These are phyloP conservation scores for Macrobrachium nipponense DNA, from an alignment of 1,140 invertebrate species.

Conservation along the genomic window DNA sequence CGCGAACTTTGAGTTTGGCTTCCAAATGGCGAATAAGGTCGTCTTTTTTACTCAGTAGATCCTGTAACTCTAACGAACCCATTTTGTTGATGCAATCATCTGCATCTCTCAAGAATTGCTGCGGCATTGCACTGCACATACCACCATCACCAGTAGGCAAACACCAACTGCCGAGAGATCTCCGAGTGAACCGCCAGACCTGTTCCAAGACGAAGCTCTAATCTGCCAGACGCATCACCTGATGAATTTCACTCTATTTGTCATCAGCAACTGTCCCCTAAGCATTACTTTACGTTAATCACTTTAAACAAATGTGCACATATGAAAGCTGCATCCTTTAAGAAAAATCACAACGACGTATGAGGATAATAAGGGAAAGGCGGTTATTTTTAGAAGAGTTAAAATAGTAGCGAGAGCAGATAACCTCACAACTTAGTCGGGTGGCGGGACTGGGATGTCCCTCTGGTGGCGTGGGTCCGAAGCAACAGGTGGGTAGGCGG, in stretches of 20 bases:
- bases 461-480: slow-evolving; percentile 12
- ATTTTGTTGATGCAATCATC: slow-evolving; percentile 47
- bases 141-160: slow-evolving; percentile 48
- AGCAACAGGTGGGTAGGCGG: slow-evolving; percentile 49
- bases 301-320: no score
- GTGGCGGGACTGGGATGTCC: background rate
- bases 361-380: no score
- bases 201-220: slow-evolving; percentile 20
- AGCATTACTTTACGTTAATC: no score
- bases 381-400: no score
- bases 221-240: slow-evolving; percentile 4
- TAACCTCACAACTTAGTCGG: background rate
- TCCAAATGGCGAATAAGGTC: slow-evolving; percentile 54
- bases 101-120: slow-evolving; percentile 48
- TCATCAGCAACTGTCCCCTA: background rate
- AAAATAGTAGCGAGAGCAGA: background rate
- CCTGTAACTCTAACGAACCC: slow-evolving; percentile 75
- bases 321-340: no score
- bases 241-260: background rate
- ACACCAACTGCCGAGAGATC: slow-evolving; percentile 31
- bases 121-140: slow-evolving; percentile 42
- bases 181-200: slow-evolving; percentile 34
- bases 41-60: slow-evolving; percentile 77
- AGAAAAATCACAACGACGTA: no score
- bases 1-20: slow-evolving; percentile 52